phyloP scores from a whole-genome alignment of 2,888 invertebrate species.

The Drymonia ruficornis region DNA sequence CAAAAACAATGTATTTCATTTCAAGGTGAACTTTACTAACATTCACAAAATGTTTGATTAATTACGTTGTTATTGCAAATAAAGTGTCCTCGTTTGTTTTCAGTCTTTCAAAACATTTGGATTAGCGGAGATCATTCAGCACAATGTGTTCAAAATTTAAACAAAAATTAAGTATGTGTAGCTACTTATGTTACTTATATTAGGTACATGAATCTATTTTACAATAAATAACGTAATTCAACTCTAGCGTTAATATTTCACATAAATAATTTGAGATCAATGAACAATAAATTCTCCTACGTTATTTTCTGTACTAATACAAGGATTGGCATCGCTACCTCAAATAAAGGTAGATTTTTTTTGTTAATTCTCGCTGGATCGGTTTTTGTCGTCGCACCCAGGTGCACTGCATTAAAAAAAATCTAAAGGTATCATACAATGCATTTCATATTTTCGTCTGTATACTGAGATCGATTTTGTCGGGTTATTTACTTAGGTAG shows the following conservation, averaged over 20 bases:
- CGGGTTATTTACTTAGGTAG: constrained; percentile 45
- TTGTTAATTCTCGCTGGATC: constrained; percentile 39
- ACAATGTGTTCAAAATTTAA: constrained; percentile 41
- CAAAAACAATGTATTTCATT: not conserved
- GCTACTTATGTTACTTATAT: constrained; percentile 21
- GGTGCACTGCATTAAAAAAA: constrained; percentile 67
- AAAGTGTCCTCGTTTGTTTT: constrained; percentile 38
- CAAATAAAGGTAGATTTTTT: constrained; percentile 32
- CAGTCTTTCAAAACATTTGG: constrained; percentile 68
- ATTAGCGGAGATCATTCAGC: constrained; percentile 69
- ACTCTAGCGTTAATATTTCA: constrained; percentile 65
- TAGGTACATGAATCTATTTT: constrained; percentile 40
- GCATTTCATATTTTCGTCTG: constrained; percentile 50
- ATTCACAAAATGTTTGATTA: constrained; percentile 12
- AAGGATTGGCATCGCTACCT: constrained; percentile 28
- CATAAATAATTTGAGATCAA: constrained; percentile 83
- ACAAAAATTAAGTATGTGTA: constrained; percentile 18
- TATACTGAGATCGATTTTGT: constrained; percentile 59
- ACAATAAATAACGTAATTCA: constrained; percentile 73
- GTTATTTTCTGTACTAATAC: constrained; percentile 34
- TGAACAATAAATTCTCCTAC: constrained; percentile 65
- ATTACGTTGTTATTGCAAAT: constrained; percentile 14
- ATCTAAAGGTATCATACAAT: constrained; percentile 56
- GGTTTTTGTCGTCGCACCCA: constrained; percentile 58
- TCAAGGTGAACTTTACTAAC: not conserved